Conservation (phyloP, 2,888 invertebrate species). For the Synanthedon myopaeformis region DNA sequence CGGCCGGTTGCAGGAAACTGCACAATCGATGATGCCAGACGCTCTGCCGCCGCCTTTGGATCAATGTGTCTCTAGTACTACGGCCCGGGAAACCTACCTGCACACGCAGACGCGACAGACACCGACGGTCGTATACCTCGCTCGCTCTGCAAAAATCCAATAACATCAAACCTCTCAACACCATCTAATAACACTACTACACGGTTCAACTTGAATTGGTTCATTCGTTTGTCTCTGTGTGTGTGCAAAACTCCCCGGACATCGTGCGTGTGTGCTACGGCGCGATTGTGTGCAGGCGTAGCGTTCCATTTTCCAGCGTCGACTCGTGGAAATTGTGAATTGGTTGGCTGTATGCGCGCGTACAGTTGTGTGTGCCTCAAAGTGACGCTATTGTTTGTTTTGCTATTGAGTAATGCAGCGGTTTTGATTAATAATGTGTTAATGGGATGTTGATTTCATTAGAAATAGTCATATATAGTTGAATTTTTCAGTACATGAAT, state of each 20-base stretch:
- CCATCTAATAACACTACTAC: conserved; percentile 10
- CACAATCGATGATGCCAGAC: conserved; percentile 70
- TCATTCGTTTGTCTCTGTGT: conserved; percentile 22
- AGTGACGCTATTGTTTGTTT: conserved; percentile 52
- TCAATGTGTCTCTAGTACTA: conserved; percentile 72
- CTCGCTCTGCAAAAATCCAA: neutral
- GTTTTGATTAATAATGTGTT: too few relatives aligned
- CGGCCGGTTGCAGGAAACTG: conserved; percentile 66
- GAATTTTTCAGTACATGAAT: too few relatives aligned
- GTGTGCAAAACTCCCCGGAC: conserved; percentile 48
- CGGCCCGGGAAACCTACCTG: conserved; percentile 58
- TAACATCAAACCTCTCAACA: neutral
- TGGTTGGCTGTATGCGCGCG: conserved; percentile 48
- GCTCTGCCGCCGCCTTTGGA: conserved; percentile 48
- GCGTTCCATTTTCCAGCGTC: conserved; percentile 50
- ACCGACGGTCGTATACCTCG: neutral
- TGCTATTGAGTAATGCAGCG: conserved; percentile 18
- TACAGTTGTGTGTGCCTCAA: conserved; percentile 37
- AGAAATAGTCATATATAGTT: too few relatives aligned
- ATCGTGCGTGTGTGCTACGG: conserved; percentile 27
- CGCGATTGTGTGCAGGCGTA: conserved; percentile 36
- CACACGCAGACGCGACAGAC: conserved; percentile 4
- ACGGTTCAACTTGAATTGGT: conserved; percentile 27
- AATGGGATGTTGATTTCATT: too few relatives aligned
- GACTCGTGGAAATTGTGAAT: conserved; percentile 57